phyloP scores from a whole-genome alignment of 2,888 invertebrate genomes.

The Megaustenia siamemsis region DNA sequence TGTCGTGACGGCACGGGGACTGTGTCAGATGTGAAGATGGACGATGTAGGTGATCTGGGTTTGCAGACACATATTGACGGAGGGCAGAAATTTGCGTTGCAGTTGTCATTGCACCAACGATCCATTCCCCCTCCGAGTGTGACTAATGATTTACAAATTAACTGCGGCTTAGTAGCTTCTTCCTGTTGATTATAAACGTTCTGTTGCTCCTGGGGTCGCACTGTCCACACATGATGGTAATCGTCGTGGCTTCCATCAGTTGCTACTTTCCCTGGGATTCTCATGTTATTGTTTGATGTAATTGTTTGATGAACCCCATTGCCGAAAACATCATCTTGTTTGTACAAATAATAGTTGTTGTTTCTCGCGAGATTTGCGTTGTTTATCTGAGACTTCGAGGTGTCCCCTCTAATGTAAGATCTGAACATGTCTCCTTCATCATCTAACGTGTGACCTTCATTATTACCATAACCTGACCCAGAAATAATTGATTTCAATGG shows the following conservation, averaged over 20 bases:
- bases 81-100: conserved; percentile 71
- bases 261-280: too few species aligned
- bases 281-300: too few species aligned
- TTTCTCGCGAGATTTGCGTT: background rate
- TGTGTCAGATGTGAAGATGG: background rate
- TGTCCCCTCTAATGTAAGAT: background rate
- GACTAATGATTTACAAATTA: conserved; percentile 67
- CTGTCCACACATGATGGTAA: conserved; percentile 24
- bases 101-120: conserved; percentile 72
- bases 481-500: conserved; percentile 31
- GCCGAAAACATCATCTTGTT: background rate
- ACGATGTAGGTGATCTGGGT: background rate
- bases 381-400: background rate
- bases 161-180: background rate
- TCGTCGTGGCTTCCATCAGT: background rate
- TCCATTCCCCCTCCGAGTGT: conserved; percentile 71
- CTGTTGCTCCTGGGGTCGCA: conserved; percentile 18
- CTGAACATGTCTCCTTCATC: background rate
- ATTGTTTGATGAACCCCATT: background rate
- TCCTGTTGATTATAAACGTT: conserved; percentile 25
- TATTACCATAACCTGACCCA: background rate
- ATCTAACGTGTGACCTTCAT: background rate
- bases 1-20: background rate
- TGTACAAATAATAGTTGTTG: background rate
- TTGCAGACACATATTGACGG: conserved; percentile 59